These are phyloP conservation scores for Psephotus haematonotus DNA, from an alignment of 2,113 vertebrate genomes.

Conservation along the genomic window DNA sequence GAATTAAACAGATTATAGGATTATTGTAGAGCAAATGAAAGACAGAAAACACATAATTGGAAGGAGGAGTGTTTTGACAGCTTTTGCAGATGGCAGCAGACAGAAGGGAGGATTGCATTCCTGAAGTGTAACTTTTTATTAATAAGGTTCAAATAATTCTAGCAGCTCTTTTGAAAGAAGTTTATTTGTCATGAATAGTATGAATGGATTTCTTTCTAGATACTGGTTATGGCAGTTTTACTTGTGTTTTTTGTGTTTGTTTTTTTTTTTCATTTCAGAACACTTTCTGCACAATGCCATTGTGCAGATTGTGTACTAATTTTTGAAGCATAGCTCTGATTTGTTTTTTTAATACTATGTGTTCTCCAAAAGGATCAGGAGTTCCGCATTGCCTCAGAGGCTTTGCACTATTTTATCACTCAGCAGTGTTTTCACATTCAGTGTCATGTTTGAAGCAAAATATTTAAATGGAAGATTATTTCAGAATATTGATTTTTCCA, in stretches of 20 bases:
- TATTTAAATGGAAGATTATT: not conserved
- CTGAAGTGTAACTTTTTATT: slow-evolving; percentile 5
- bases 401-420: not conserved
- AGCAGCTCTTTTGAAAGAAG: not conserved
- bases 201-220: not conserved
- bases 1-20: slow-evolving; percentile 61
- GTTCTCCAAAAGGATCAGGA: not conserved
- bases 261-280: not conserved
- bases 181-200: not conserved
- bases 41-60: slow-evolving; percentile 24
- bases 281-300: not conserved
- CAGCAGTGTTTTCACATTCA: not conserved
- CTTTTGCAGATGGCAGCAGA: slow-evolving; percentile 44
- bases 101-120: slow-evolving; percentile 1
- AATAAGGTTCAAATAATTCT: slow-evolving; percentile 27
- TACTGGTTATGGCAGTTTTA: not conserved
- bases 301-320: not conserved
- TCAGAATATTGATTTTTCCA: not conserved
- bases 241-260: not conserved
- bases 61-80: slow-evolving; percentile 62
- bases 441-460: not conserved
- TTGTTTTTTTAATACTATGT: not conserved
- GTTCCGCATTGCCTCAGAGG: not conserved
- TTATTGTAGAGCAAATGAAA: slow-evolving; percentile 29
- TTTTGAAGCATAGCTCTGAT: not conserved